Evolutionary conservation across 2,113 vertebrate species (phyloP).

Genomic region (Marmota monax): DNA sequence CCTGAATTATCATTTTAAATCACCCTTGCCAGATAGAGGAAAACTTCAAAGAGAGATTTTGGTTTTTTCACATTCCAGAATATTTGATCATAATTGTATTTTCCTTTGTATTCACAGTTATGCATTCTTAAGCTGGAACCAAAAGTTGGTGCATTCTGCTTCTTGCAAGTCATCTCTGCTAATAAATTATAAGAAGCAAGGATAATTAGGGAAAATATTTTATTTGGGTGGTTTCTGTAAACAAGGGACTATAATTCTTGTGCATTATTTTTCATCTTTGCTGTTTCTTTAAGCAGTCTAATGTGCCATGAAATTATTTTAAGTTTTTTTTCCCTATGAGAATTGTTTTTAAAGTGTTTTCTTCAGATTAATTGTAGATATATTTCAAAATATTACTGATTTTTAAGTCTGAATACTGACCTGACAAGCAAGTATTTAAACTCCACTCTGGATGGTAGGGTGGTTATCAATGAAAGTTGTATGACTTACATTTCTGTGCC

Average conservation of each 20-base stretch:
- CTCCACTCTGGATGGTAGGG: not conserved
- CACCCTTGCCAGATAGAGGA: constrained; percentile 27
- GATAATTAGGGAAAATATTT: constrained; percentile 47
- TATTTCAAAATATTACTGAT: constrained; percentile 64
- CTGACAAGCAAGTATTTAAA: constrained; percentile 52
- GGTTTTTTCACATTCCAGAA: constrained; percentile 24
- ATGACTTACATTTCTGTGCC: constrained; percentile 59
- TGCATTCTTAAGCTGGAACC: constrained; percentile 67
- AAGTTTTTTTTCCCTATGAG: constrained; percentile 57
- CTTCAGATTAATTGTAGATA: constrained; percentile 58
- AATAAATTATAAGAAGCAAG: constrained; percentile 57
- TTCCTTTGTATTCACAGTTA: constrained; percentile 59
- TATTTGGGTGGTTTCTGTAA: constrained; percentile 64
- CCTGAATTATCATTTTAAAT: constrained; percentile 39
- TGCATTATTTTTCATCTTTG: constrained; percentile 66
- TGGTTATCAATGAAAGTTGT: not conserved
- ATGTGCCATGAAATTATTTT: constrained; percentile 61
- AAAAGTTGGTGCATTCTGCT: constrained; percentile 67
- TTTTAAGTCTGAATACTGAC: constrained; percentile 61
- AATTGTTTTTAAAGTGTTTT: constrained; percentile 72
- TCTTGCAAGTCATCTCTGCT: constrained; percentile 67
- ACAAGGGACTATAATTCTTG: constrained; percentile 56
- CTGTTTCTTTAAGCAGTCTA: constrained; percentile 53
- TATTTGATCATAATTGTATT: constrained; percentile 1
- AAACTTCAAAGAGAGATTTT: constrained; percentile 54